Base-by-base conservation (phyloP, 2,113 vertebrate genomes). In the Amphiprion ocellaris region DNA sequence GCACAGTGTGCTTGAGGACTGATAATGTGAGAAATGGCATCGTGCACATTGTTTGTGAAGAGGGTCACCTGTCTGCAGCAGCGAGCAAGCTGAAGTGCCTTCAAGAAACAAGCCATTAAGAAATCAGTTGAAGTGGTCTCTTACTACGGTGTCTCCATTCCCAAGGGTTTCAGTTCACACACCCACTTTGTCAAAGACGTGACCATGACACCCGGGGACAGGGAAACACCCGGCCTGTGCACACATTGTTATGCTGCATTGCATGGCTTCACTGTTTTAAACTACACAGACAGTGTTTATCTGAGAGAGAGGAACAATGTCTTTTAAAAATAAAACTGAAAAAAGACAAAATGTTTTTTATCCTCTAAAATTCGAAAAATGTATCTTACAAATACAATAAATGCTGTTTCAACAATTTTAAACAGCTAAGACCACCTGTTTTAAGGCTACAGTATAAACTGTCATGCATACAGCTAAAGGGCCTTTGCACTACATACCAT, bases 101-200 rank as follows among this genome's bases (percentile, higher is more conserved):
- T 86, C 79, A 90, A 91, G 89, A 91, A 92, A 77, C 88, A 75
- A 86, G 87, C 86, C 93, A 93, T 93, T 94, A 93, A 89, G 87
- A 89, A 91, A 88, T 92, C 88, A 90, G 84, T 67, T 90, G 82
- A 92, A 93, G 89, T 88, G 90, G 87, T 92, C 85, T 90, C 81
- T 80, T 75, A 87, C 88, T 77, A 71, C 77, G 62, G 70, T 50
- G 9, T 87, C 74, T 88, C 83, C 77, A 44, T 73, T 89, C 90
- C 87, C 77, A 62, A 74, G 62, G 81, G 88, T 79, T 74, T 80
- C 78, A 81, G 79, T 77, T 89, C 86, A 74, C 79, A 87, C 86
- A 90, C 33, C 71, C 84, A 84, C 89, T 87, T 82, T 88, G 88
- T 84, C 86, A 90, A 78, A 91, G 84, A 80, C 89, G 86, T 76